phyloP scores from a whole-genome alignment of 1,140 invertebrate species.

The Aphis gossypii region DNA sequence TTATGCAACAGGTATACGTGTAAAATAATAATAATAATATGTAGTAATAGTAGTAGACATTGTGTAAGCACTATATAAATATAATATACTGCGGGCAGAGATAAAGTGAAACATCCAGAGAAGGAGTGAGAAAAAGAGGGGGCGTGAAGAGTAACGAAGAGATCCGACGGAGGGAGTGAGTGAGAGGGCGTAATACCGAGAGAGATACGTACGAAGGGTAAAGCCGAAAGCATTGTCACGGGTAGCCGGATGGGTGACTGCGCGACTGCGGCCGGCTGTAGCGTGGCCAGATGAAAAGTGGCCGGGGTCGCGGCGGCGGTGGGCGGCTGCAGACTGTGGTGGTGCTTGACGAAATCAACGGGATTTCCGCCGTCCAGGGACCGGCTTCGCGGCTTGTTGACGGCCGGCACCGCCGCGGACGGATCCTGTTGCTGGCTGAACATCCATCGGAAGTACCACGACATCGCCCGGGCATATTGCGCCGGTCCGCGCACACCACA shows the following conservation, averaged over 20 bases:
- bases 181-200: neutral
- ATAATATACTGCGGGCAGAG: neutral
- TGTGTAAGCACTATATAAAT: neutral
- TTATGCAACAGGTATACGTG: neutral
- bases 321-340: neutral
- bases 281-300: slow-evolving; percentile 47
- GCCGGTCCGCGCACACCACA: neutral
- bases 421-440: slow-evolving; percentile 63
- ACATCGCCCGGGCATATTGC: slow-evolving; percentile 66
- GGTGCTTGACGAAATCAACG: neutral
- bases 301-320: neutral
- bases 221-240: slow-evolving; percentile 26
- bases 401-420: slow-evolving; percentile 63
- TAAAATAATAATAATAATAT: neutral
- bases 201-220: slow-evolving; percentile 48
- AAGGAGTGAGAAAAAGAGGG: neutral
- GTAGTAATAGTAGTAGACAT: neutral
- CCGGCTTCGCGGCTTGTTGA: slow-evolving; percentile 74
- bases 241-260: neutral
- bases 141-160: neutral
- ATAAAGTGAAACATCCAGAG: neutral
- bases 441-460: slow-evolving; percentile 77
- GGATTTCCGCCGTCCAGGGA: slow-evolving; percentile 70
- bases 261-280: neutral
- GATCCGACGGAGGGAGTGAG: neutral